Conservation (phyloP, 2,113 vertebrate species). For the Pituophis catenifer region DNA sequence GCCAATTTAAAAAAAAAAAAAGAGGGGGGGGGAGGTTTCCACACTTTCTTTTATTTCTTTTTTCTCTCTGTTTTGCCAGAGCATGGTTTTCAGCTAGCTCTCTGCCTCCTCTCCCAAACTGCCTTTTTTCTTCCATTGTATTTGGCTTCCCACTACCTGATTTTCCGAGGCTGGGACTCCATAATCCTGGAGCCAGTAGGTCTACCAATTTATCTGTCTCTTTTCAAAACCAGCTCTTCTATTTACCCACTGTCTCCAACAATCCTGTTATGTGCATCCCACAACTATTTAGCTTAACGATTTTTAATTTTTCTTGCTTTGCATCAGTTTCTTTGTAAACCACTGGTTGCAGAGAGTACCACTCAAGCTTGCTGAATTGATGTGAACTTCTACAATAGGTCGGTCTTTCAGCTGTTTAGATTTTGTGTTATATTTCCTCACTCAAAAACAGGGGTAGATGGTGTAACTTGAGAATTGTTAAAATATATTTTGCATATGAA, state of each 20-base stretch:
- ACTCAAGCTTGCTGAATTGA: slow-evolving; percentile 4
- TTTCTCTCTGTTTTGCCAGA: background rate
- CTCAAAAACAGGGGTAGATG: background rate
- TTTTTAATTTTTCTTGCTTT: background rate
- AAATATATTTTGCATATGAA: background rate
- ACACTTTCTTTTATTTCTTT: background rate
- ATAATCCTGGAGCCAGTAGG: background rate
- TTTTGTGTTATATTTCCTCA: background rate
- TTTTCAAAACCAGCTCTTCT: background rate
- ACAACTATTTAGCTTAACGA: background rate
- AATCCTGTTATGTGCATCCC: background rate
- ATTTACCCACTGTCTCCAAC: background rate
- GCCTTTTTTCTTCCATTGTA: background rate
- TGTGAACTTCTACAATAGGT: slow-evolving; percentile 20
- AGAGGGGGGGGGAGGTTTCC: background rate
- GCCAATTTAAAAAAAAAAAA: background rate
- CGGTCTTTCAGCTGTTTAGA: slow-evolving; percentile 5
- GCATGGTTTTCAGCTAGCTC: background rate
- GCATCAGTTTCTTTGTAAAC: background rate
- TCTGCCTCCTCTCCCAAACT: background rate
- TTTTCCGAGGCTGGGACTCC: background rate
- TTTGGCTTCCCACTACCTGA: background rate
- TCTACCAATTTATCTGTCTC: background rate
- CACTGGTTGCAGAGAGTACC: background rate
- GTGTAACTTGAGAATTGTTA: background rate